Evolutionary conservation across 2,113 vertebrate species (phyloP).

Genomic region (Noctilio leporinus): DNA sequence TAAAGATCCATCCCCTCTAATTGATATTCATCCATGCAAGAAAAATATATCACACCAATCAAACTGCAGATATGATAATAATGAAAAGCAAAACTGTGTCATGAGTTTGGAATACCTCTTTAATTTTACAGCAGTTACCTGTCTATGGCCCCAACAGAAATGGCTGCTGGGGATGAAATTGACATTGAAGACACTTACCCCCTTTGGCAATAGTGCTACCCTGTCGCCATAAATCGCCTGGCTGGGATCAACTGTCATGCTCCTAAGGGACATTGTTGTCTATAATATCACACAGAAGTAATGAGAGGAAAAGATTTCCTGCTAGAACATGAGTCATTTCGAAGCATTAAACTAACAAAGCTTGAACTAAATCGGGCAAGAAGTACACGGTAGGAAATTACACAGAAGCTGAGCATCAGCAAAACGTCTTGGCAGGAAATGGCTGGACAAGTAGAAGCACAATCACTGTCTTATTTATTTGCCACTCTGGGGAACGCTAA

Average conservation of each 20-base stretch:
- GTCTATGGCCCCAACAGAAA: too few species aligned
- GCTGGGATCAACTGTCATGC: slow-evolving; percentile 40
- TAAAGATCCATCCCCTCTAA: background rate
- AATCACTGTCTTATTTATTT: slow-evolving; percentile 28
- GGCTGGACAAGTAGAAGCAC: background rate
- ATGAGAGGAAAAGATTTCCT: slow-evolving; percentile 41
- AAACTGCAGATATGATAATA: background rate
- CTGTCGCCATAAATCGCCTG: slow-evolving; percentile 50
- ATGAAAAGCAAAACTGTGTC: background rate
- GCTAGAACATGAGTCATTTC: slow-evolving; percentile 24
- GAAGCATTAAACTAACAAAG: slow-evolving; percentile 41
- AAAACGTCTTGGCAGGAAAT: slow-evolving; percentile 31
- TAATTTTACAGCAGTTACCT: background rate
- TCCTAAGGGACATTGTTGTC: slow-evolving; percentile 30
- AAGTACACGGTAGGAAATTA: slow-evolving; percentile 30
- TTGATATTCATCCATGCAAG: background rate
- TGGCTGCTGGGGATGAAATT: background rate
- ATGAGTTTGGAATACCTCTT: background rate
- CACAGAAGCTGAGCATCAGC: slow-evolving; percentile 24
- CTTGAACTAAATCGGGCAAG: background rate
- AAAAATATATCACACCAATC: background rate
- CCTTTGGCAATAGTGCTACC: background rate
- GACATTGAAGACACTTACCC: background rate
- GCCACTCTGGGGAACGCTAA: slow-evolving; percentile 31
- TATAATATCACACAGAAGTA: slow-evolving; percentile 43